phyloP scores from a whole-genome alignment of 2,113 vertebrate species.

The Syngnathus scovelli region DNA sequence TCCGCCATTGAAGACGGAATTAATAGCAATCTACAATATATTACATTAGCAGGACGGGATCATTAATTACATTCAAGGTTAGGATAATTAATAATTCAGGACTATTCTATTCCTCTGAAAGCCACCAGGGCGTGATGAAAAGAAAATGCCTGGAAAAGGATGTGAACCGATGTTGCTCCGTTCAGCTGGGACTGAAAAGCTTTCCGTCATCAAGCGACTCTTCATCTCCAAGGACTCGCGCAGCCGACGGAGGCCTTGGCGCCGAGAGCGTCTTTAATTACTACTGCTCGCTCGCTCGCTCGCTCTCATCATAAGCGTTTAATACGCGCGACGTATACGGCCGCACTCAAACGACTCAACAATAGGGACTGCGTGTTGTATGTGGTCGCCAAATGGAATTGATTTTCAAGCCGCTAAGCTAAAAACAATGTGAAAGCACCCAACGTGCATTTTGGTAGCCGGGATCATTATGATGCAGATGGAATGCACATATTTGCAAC shows the following conservation, averaged over 20 bases:
- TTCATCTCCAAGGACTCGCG: conserved; percentile 14
- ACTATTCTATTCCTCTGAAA: conserved; percentile 22
- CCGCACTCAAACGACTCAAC: background rate
- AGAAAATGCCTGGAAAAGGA: conserved; percentile 26
- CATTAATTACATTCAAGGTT: conserved; percentile 25
- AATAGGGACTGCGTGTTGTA: background rate
- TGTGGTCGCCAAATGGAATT: background rate
- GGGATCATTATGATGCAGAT: too few species aligned
- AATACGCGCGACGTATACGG: conserved; percentile 4
- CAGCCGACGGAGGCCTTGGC: conserved; percentile 19
- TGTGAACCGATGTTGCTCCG: conserved; percentile 23
- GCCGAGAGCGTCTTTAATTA: conserved; percentile 35
- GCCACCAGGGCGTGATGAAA: conserved; percentile 32
- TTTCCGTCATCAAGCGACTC: conserved; percentile 31
- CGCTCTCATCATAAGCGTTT: conserved; percentile 25
- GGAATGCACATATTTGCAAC: background rate
- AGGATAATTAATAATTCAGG: conserved; percentile 31
- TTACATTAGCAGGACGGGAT: conserved; percentile 4
- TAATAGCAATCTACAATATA: conserved; percentile 16
- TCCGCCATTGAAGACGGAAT: conserved; percentile 35
- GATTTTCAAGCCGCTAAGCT: background rate
- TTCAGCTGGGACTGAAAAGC: conserved; percentile 32
- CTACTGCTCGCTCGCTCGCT: conserved; percentile 24
- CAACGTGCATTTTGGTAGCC: background rate
- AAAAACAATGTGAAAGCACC: background rate